These are phyloP conservation scores for Prosapia bicincta DNA, from an alignment of 2,888 invertebrate genomes.

Conservation along the genomic window DNA sequence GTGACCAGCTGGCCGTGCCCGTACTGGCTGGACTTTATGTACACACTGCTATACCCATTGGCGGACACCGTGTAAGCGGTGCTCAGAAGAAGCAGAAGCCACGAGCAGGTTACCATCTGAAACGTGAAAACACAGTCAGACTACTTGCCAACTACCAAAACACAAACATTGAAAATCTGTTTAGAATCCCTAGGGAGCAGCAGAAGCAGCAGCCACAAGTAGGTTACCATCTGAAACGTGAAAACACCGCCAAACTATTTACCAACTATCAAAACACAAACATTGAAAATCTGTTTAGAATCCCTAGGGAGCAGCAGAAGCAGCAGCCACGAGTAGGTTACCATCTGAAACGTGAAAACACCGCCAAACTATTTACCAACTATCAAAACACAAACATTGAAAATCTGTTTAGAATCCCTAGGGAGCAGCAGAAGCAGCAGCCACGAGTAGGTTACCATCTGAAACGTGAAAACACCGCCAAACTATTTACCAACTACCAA, in stretches of 20 bases:
- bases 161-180: not conserved
- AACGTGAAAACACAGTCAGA: not conserved
- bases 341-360: conserved; percentile 12
- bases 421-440: not conserved
- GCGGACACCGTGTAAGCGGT: conserved; percentile 24
- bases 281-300: too few relatives aligned
- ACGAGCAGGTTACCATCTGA: conserved; percentile 9
- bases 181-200: too few relatives aligned
- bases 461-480: not conserved
- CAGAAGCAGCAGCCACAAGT: not conserved
- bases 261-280: not conserved
- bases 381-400: not conserved
- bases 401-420: too few relatives aligned
- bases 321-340: not conserved
- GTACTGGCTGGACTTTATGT: conserved; percentile 44
- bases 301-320: too few relatives aligned
- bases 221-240: conserved; percentile 11
- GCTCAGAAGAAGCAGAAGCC: not conserved
- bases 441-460: conserved; percentile 7
- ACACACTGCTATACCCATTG: conserved; percentile 46
- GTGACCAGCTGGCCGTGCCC: conserved; percentile 65
- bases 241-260: not conserved
- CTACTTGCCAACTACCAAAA: not conserved
- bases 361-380: not conserved
- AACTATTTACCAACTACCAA: not conserved